A percentile compares a stretch with the other conserved stretches of the same genome.
Conservation (phyloP, 2,113 vertebrate species). For the Ptilonorhynchus violaceus region DNA sequence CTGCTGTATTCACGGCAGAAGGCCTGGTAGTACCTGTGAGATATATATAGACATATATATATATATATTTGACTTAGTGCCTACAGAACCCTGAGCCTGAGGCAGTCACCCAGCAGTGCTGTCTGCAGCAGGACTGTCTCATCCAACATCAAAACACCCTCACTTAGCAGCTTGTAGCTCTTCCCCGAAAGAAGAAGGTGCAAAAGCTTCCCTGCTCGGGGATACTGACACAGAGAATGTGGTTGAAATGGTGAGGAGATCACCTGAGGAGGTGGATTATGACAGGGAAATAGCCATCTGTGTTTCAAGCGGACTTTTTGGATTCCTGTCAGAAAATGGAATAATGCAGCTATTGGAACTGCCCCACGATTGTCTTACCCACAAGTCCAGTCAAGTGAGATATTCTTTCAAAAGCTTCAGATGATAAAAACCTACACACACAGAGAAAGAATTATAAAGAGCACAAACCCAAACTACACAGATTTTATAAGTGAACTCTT, state of each 20-base stretch:
- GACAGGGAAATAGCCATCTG: constrained; percentile 15
- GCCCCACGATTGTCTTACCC: background rate
- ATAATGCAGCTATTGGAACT: background rate
- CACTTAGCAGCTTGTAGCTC: background rate
- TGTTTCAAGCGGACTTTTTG: constrained; percentile 17
- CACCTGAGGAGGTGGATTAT: background rate
- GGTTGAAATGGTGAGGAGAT: background rate
- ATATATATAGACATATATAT: too few relatives aligned
- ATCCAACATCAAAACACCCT: background rate
- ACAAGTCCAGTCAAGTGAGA: background rate
- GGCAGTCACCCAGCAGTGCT: background rate
- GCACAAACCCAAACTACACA: background rate
- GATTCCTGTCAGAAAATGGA: background rate
- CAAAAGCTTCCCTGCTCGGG: background rate
- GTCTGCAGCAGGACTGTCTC: background rate
- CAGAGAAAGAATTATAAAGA: background rate
- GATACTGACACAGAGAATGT: background rate
- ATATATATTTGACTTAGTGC: background rate
- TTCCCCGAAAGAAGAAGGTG: background rate
- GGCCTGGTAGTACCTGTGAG: background rate
- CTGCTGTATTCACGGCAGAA: background rate
- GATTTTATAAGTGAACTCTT: background rate
- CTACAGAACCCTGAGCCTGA: background rate
- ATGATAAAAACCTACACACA: background rate
- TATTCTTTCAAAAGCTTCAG: background rate